Evolutionary conservation across 2,113 vertebrate genomes (phyloP).

Genomic region (Argyrosomus japonicus): DNA sequence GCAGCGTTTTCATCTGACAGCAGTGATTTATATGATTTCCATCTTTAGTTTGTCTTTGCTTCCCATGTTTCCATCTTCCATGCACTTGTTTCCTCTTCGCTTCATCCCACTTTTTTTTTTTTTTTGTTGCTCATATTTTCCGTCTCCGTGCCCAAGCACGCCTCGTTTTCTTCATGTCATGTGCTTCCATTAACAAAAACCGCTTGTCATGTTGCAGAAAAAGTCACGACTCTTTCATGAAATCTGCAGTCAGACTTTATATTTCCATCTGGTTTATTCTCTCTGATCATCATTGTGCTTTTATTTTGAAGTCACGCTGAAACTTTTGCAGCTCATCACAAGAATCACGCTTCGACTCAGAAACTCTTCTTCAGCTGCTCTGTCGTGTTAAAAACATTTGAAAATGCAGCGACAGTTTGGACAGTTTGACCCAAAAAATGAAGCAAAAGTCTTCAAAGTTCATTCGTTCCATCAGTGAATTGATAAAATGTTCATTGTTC

Average conservation of each 20-base stretch:
- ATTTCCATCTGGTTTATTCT: constrained; percentile 32
- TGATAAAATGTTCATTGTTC: too few relatives aligned
- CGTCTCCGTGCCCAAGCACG: constrained; percentile 24
- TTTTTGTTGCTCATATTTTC: constrained; percentile 52
- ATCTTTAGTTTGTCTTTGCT: constrained; percentile 26
- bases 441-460: too few relatives aligned
- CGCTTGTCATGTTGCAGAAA: constrained; percentile 13
- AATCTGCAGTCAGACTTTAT: constrained; percentile 14
- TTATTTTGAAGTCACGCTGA: constrained; percentile 1
- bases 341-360: neutral
- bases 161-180: neutral
- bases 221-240: constrained; percentile 21
- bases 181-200: constrained; percentile 44
- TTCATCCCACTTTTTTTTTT: constrained; percentile 8
- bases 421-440: too few relatives aligned
- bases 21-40: constrained; percentile 37
- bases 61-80: constrained; percentile 45
- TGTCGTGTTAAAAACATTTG: too few relatives aligned
- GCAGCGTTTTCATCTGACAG: constrained; percentile 38
- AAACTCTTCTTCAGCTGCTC: neutral
- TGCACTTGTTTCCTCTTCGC: constrained; percentile 25
- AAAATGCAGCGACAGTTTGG: too few relatives aligned
- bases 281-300: neutral
- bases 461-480: too few relatives aligned
- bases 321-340: neutral